Percentiles rank a stretch among this genome's conserved stretches.
Conservation (phyloP, 2,797 vertebrate genomes). For the Chelon labrosus region DNA sequence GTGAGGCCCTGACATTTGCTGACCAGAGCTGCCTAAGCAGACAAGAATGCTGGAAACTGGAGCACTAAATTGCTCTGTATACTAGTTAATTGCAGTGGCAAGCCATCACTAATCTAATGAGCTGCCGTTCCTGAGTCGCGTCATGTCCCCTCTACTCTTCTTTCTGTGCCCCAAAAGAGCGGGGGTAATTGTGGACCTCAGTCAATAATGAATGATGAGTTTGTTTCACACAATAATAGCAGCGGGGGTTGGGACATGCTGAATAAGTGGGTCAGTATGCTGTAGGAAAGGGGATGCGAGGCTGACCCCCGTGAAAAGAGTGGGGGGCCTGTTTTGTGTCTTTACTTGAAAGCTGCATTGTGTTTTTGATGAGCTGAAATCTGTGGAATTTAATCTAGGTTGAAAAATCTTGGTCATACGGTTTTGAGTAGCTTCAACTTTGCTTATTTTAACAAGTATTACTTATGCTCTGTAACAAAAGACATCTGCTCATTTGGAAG, state of each 20-base stretch:
- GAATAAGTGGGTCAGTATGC: conserved; percentile 86
- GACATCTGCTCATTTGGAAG: conserved; percentile 35
- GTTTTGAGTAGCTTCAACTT: conserved; percentile 20
- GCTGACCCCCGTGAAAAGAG: conserved; percentile 68
- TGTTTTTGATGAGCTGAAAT: conserved; percentile 70
- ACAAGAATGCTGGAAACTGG: conserved; percentile 82
- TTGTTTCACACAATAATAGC: conserved; percentile 89
- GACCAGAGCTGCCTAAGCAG: conserved; percentile 62
- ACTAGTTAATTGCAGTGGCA: conserved; percentile 85
- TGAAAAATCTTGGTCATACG: conserved; percentile 33
- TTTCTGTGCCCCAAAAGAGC: conserved; percentile 67
- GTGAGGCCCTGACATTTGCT: conserved; percentile 48
- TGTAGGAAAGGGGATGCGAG: conserved; percentile 73
- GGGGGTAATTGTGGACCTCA: conserved; percentile 85
- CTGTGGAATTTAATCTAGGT: conserved; percentile 63
- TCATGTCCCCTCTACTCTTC: conserved; percentile 65
- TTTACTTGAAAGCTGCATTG: conserved; percentile 71
- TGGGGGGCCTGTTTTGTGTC: conserved; percentile 73
- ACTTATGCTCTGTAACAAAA: conserved; percentile 24
- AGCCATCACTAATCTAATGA: conserved; percentile 87
- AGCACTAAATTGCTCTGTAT: conserved; percentile 74
- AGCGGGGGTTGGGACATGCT: conserved; percentile 81
- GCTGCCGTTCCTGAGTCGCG: conserved; percentile 68
- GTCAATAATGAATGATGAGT: conserved; percentile 89
- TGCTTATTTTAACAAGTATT: conserved; percentile 20